Evolutionary conservation across 1,140 invertebrate species (phyloP).

Genomic region (Phenacoccus solenopsis): DNA sequence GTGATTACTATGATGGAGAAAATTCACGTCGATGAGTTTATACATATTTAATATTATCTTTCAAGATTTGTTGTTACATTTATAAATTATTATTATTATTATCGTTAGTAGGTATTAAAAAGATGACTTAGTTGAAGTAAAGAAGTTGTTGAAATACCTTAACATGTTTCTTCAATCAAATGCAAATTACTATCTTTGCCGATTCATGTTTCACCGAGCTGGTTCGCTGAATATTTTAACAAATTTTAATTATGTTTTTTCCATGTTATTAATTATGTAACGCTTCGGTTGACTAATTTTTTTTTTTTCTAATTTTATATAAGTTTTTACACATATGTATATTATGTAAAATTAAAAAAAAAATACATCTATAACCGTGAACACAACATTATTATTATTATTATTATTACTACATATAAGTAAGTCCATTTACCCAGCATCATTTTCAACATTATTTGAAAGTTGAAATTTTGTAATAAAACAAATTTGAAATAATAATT

Average conservation of each 20-base stretch:
- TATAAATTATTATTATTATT: neutral
- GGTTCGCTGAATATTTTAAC: neutral
- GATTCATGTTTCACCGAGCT: no score
- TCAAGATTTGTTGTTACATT: neutral
- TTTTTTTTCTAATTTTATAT: constrained; percentile 7
- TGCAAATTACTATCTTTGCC: neutral
- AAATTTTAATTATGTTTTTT: neutral
- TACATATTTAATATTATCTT: neutral
- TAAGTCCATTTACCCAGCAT: no score
- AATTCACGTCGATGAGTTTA: neutral
- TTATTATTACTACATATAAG: no score
- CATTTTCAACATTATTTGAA: no score
- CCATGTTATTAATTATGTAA: constrained; percentile 7
- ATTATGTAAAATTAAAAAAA: neutral
- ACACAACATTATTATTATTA: neutral
- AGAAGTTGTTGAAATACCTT: neutral
- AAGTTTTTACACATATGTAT: neutral
- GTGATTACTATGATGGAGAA: no score
- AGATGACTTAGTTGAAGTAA: no score
- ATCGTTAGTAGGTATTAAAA: no score
- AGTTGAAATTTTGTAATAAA: no score
- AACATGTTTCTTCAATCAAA: neutral
- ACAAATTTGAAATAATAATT: neutral
- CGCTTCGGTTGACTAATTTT: constrained; percentile 6
- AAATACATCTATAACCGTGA: neutral